A percentile compares a stretch with the other conserved stretches of the same genome.
These are phyloP conservation scores for Gymnocheta viridis DNA, from an alignment of 2,888 invertebrate genomes.

Conservation along the genomic window DNA sequence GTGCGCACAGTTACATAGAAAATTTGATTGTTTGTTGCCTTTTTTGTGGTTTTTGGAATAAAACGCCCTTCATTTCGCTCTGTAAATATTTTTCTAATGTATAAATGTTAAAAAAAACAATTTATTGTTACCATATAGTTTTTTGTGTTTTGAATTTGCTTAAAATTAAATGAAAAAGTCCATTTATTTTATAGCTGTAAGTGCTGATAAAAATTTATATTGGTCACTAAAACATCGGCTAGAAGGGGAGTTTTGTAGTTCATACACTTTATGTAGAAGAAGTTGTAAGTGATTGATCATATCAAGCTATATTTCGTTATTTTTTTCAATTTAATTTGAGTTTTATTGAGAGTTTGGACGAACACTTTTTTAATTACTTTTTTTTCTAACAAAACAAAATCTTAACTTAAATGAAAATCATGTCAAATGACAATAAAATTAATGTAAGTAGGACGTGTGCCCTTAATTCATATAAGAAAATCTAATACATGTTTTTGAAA, in stretches of 20 bases:
- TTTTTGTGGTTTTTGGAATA: not conserved
- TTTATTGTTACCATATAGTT: not conserved
- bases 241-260: not conserved
- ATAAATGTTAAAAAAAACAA: slow-evolving; percentile 23
- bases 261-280: not conserved
- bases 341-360: not conserved
- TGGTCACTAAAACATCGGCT: slow-evolving; percentile 46
- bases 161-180: slow-evolving; percentile 18
- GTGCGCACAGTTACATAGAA: not conserved
- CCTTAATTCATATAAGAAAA: not conserved
- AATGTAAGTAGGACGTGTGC: not conserved
- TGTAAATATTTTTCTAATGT: slow-evolving; percentile 6
- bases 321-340: slow-evolving; percentile 32
- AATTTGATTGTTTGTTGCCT: not conserved
- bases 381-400: not conserved
- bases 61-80: slow-evolving; percentile 47
- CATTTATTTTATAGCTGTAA: slow-evolving; percentile 54
- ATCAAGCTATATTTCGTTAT: not conserved
- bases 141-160: slow-evolving; percentile 7
- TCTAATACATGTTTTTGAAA: not conserved
- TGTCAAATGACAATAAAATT: slow-evolving; percentile 5
- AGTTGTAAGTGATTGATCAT: slow-evolving; percentile 30
- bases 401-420: slow-evolving; percentile 1
- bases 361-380: not conserved
- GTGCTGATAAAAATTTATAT: slow-evolving; percentile 59